phyloP scores from a whole-genome alignment of 2,888 invertebrate genomes.

The Cephonodes hylas region DNA sequence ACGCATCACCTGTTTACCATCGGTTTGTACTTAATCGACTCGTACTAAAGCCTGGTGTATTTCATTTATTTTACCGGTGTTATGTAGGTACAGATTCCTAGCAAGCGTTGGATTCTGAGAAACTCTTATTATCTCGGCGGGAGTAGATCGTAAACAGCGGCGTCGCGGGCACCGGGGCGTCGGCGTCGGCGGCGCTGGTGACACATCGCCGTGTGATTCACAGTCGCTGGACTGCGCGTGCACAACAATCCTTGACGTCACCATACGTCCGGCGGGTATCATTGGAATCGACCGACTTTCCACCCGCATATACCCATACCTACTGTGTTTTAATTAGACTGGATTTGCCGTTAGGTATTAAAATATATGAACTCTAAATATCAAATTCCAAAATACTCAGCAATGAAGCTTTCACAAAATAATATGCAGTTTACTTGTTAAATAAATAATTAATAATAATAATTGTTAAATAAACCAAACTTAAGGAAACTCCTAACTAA shows the following conservation, averaged over 20 bases:
- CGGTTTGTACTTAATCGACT: too few species aligned
- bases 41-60: constrained; percentile 20
- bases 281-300: constrained; percentile 25
- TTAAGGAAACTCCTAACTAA: neutral
- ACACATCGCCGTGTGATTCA: constrained; percentile 76
- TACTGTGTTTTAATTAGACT: neutral
- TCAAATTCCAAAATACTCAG: neutral
- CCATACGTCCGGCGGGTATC: constrained; percentile 61
- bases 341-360: neutral
- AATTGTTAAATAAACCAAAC: neutral
- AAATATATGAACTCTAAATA: neutral
- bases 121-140: constrained; percentile 44
- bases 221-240: constrained; percentile 50
- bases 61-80: constrained; percentile 16
- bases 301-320: neutral
- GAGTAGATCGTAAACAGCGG: constrained; percentile 48
- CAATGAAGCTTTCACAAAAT: too few species aligned
- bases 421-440: neutral
- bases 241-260: constrained; percentile 74
- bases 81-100: constrained; percentile 11
- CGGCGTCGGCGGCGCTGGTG: constrained; percentile 51
- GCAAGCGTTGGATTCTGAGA: constrained; percentile 48
- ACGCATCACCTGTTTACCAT: too few species aligned
- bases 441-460: too few species aligned
- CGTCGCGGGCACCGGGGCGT: constrained; percentile 30